Percentiles rank a stretch among this genome's conserved stretches.
Conservation (phyloP, 1,140 invertebrate genomes). For the Cyrtorhinus lividipennis region DNA sequence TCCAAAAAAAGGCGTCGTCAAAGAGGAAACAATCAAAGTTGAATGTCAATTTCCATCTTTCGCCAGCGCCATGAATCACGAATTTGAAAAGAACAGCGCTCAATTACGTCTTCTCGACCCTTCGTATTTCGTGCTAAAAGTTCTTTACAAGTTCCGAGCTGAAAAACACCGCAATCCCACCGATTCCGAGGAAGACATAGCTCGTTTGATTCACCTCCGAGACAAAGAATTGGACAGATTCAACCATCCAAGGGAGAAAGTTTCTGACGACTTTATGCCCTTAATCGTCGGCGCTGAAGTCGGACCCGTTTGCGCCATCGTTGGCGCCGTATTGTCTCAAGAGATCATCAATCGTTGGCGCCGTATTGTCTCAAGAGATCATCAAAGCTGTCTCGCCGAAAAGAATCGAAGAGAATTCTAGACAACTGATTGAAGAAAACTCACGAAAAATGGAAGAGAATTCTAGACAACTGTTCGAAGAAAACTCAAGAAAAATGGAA, state of each 20-base stretch:
- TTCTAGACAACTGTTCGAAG: too few relatives aligned
- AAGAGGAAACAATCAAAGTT: neutral
- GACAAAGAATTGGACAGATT: slow-evolving; percentile 43
- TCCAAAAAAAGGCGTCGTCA: slow-evolving; percentile 7
- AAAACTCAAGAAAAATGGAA: too few relatives aligned
- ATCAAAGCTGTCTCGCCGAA: slow-evolving; percentile 88
- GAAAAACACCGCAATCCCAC: slow-evolving; percentile 41
- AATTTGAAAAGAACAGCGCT: neutral
- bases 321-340: slow-evolving; percentile 85
- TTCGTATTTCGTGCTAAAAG: slow-evolving; percentile 31
- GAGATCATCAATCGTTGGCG: slow-evolving; percentile 89
- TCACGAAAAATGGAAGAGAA: too few relatives aligned
- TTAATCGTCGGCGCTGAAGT: slow-evolving; percentile 37
- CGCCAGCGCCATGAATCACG: neutral
- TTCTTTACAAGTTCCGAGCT: slow-evolving; percentile 59
- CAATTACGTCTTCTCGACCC: neutral
- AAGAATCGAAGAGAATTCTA: too few relatives aligned
- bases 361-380: slow-evolving; percentile 84
- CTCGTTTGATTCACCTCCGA: slow-evolving; percentile 42
- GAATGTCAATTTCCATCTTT: neutral
- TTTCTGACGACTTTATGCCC: slow-evolving; percentile 37
- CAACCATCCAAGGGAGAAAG: slow-evolving; percentile 32
- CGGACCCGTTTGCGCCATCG: slow-evolving; percentile 76
- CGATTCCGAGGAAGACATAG: slow-evolving; percentile 36
- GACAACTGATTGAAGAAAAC: too few relatives aligned